Base-by-base conservation (phyloP, 2,113 vertebrate species). In the Loxodonta africana region DNA sequence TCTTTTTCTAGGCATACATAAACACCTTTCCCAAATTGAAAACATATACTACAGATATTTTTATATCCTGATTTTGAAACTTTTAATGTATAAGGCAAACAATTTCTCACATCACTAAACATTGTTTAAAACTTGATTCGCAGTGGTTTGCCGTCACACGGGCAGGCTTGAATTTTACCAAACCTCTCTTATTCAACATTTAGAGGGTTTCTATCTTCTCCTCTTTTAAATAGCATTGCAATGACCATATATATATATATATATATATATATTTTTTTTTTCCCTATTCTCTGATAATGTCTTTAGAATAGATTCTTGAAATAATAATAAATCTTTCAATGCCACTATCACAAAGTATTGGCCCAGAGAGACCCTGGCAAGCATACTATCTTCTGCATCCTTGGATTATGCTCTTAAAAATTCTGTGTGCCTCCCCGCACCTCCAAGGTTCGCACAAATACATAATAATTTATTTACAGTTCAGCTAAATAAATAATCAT, bases 351-450 rank as follows among this genome's bases (percentile, higher is more conserved):
- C 20, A 84, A 81, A 41, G 73, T 30, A 82, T 23, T 77, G n/a
- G 18, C 74, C 21, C 37, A 51, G 6, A 83, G 48, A 84, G 51
- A 78, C 18, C 33, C 63, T 69, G 48, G 44, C 41, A 37, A 81
- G 37, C 46, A 46, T 26, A 60, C 21, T 65, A 83, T 82, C 51
- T 88, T 67, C 69, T 80, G 15, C 8, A 86, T 28, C 44, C 93
- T 84, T 83, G 67, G 41, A 30, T 76, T 81, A 62, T 85, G 20
- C 26, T 53, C 7, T 95, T 65, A 76, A 95, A 94, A 95, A 74
- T 63, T 51, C 46, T 88, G 46, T 63, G 12, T 91, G 67, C 71
- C n/a, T 44, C 53, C 73, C 28, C n/a, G 73, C 4, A 0, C 63
- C 44, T 90, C 33, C 46, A 57, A 76, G 51, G n/a, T 60, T 95